phyloP scores from a whole-genome alignment of 2,888 invertebrate genomes.

The Spilarctia lutea region DNA sequence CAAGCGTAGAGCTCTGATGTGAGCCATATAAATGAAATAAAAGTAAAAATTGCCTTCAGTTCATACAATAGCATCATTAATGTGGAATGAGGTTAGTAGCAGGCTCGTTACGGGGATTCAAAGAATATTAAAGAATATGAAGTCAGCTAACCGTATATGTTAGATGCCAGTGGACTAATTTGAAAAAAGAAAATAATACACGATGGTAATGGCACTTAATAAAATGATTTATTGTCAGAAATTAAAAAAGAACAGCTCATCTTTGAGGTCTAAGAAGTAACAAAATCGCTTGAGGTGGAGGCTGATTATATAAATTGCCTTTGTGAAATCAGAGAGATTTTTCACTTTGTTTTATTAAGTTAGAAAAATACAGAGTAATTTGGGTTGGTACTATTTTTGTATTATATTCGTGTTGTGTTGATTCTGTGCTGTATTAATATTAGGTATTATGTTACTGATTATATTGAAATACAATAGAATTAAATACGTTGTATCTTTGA shows the following conservation, averaged over 20 bases:
- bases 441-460: not conserved
- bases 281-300: not conserved
- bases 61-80: slow-evolving; percentile 29
- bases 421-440: not conserved
- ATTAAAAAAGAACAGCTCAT: not conserved
- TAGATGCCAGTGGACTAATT: slow-evolving; percentile 17
- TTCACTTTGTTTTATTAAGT: not conserved
- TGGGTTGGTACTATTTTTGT: not conserved
- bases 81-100: slow-evolving; percentile 25
- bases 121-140: slow-evolving; percentile 42
- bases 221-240: slow-evolving; percentile 3
- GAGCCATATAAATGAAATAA: slow-evolving; percentile 23
- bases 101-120: slow-evolving; percentile 42
- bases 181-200: slow-evolving; percentile 18
- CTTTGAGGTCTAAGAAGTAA: not conserved
- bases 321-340: slow-evolving; percentile 2
- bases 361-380: not conserved
- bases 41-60: slow-evolving; percentile 35
- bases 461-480: too few relatives aligned
- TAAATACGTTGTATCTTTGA: too few relatives aligned
- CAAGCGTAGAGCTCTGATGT: slow-evolving; percentile 3
- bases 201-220: not conserved
- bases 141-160: slow-evolving; percentile 20
- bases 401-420: not conserved
- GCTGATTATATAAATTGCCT: not conserved